These are phyloP conservation scores for Ophion obscuratus DNA, from an alignment of 2,888 invertebrate genomes.

Conservation along the genomic window DNA sequence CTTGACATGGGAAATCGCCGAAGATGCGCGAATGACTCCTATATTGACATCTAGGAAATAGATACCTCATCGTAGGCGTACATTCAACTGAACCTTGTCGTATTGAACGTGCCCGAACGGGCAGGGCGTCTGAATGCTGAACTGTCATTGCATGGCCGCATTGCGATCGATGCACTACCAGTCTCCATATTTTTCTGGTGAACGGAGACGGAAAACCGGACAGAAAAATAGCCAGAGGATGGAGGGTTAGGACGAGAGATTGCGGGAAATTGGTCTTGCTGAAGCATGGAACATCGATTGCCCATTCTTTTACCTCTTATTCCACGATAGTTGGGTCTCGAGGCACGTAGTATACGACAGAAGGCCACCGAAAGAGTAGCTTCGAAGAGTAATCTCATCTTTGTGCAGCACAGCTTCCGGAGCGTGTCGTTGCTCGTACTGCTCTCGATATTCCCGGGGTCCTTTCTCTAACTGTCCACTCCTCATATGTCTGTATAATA, in stretches of 20 bases:
- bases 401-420: constrained; percentile 21
- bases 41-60: background rate
- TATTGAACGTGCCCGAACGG: background rate
- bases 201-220: background rate
- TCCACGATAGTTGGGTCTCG: constrained; percentile 37
- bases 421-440: constrained; percentile 22
- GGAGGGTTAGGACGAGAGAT: background rate
- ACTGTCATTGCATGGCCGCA: background rate
- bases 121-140: background rate
- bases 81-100: background rate
- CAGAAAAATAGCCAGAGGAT: background rate
- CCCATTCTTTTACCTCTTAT: background rate
- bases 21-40: background rate
- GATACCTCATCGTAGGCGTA: background rate
- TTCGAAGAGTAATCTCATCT: constrained; percentile 53
- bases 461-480: constrained; percentile 18
- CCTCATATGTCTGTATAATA: background rate
- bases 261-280: background rate
- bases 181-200: background rate
- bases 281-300: background rate
- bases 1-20: background rate
- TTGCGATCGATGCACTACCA: background rate
- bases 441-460: constrained; percentile 42
- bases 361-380: constrained; percentile 38
- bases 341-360: constrained; percentile 44